Conservation (phyloP, 2,797 vertebrate genomes). For the Crypturellus tataupa region DNA sequence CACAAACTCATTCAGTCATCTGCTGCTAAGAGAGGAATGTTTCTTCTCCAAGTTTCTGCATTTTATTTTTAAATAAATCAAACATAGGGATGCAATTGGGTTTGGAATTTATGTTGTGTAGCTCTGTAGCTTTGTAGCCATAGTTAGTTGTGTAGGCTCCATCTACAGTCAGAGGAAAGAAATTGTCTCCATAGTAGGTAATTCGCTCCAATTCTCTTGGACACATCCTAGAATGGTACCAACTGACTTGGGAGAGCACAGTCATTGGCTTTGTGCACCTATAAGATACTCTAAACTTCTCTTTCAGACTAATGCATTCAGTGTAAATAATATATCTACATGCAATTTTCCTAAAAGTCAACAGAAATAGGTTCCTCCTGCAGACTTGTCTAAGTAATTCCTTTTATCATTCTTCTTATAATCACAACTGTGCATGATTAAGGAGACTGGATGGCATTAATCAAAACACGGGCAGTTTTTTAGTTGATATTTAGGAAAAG, state of each 20-base stretch:
- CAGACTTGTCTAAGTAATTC: not conserved
- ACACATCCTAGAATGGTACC: fast-evolving
- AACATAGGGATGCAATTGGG: not conserved
- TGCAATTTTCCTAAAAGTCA: not conserved
- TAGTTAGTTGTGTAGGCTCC: not conserved
- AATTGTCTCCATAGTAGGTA: not conserved
- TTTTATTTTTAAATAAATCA: constrained; percentile 44
- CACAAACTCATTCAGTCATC: not conserved
- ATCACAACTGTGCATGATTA: not conserved
- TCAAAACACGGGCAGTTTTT: not conserved
- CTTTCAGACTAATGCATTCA: not conserved
- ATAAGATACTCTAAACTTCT: not conserved
- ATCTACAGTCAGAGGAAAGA: not conserved
- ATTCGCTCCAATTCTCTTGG: not conserved
- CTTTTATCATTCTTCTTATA: not conserved
- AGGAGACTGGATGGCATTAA: not conserved
- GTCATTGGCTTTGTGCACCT: not conserved
- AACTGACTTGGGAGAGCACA: not conserved
- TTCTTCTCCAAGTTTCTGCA: not conserved
- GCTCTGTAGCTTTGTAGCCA: not conserved
- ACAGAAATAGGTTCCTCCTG: not conserved
- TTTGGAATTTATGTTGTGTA: not conserved
- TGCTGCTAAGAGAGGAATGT: not conserved
- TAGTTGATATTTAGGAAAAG: not conserved
- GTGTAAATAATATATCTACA: not conserved